Evolutionary conservation across 2,797 vertebrate genomes (phyloP).

Genomic region (Podargus strigoides): DNA sequence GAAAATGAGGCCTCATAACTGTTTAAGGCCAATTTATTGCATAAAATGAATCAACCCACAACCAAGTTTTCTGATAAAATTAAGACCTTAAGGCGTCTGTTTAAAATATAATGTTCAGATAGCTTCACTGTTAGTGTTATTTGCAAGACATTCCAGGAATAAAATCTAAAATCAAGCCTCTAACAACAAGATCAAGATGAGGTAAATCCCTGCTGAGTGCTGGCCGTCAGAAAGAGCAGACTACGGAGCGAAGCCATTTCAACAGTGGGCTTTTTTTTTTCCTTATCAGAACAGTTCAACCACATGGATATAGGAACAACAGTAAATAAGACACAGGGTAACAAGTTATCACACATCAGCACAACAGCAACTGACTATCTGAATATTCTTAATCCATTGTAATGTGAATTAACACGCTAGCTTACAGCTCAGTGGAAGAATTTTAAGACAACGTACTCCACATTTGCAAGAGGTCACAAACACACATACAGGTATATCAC

Average conservation of each 20-base stretch:
- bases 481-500: background rate
- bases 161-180: background rate
- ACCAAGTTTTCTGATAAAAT: background rate
- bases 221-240: background rate
- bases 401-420: background rate
- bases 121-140: background rate
- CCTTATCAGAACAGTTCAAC: background rate
- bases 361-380: background rate
- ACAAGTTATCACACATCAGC: background rate
- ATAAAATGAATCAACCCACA: background rate
- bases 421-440: background rate
- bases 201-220: background rate
- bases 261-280: background rate
- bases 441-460: background rate
- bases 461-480: background rate
- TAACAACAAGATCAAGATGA: background rate
- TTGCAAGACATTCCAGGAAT: background rate
- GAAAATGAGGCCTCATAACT: background rate
- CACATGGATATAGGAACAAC: fast-evolving
- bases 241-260: background rate
- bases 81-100: background rate
- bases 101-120: background rate
- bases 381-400: background rate
- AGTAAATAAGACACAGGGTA: background rate
- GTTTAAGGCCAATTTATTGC: background rate